Evolutionary conservation across 1,140 invertebrate species (phyloP), one percentile per base, ranked within the genome.

Genomic region (Drosophila melanica): DNA sequence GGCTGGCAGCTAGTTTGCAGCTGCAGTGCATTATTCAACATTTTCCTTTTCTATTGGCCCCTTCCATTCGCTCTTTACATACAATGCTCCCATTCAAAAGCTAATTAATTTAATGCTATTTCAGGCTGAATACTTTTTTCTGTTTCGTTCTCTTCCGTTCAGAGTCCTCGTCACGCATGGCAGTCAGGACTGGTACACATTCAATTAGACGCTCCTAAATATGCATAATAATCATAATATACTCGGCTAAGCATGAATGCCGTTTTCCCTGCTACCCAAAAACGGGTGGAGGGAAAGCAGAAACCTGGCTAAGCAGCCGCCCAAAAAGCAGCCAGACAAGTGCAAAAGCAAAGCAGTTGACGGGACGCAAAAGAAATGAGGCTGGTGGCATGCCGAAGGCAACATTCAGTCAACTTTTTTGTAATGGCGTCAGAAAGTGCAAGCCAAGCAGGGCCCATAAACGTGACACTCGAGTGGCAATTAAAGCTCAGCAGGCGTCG

Each of bases 191-290:
- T 66, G 33, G 47, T 76, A 67, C 45, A 86, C 72, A 86, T 86
- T 86, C 82, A 87, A 86, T 86, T 86, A 87, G 82, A 67, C 63
- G 66, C 69, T 69, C 47, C 79, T 59, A 65, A 87, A 86, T 87
- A 89, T 86, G 82, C 81, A 86, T 79, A 87, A 79, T 86, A 68
- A 81, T 87, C 50, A 62, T 62, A 58, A 60, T 57, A 63, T 66
- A 71, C 65, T 63, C 51, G 57, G 64, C 64, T 60, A 68, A 75
- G 81, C 78, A 81, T 81, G 77, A 85, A 81, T 78, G 75, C 20
- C 77, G 69, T 72, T 81, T 80, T 81, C 14, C 66, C 58, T 37
- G 27, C 55, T 33, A 67, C 57, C 57, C 20, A 62, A 53, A 35
- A 41, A 62, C 9, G 30, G 11, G 14, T 9, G 47, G 12, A 33